A percentile compares a stretch with the other conserved stretches of the same genome.
These are phyloP conservation scores for Theretra japonica DNA, from an alignment of 2,888 invertebrate species.

Conservation along the genomic window DNA sequence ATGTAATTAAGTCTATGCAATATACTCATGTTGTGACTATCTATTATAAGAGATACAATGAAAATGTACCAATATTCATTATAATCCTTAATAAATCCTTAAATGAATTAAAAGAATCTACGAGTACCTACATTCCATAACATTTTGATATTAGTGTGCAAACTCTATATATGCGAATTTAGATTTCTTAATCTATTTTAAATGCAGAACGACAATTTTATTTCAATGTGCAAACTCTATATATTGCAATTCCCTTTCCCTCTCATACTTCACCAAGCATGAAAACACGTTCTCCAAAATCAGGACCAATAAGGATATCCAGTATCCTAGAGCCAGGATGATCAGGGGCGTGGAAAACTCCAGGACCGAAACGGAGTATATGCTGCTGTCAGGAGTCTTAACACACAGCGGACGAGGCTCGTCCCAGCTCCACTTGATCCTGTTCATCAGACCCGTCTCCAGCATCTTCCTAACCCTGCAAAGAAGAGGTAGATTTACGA, in stretches of 20 bases:
- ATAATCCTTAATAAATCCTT: too few relatives aligned
- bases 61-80: too few relatives aligned
- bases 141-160: neutral
- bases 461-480: slow-evolving; percentile 84
- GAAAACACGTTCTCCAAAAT: slow-evolving; percentile 59
- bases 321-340: slow-evolving; percentile 77
- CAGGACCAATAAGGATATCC: slow-evolving; percentile 65
- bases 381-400: slow-evolving; percentile 69
- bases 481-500: slow-evolving; percentile 34
- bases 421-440: slow-evolving; percentile 85
- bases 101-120: too few relatives aligned
- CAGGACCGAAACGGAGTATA: slow-evolving; percentile 82
- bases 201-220: neutral
- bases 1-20: too few relatives aligned
- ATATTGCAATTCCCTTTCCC: neutral
- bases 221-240: neutral
- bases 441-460: slow-evolving; percentile 85
- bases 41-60: too few relatives aligned
- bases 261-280: slow-evolving; percentile 38
- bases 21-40: too few relatives aligned
- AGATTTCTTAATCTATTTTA: neutral
- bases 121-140: too few relatives aligned
- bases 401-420: slow-evolving; percentile 85
- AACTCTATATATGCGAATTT: neutral
- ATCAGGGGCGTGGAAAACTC: slow-evolving; percentile 86